Base-by-base conservation (phyloP, 2,113 vertebrate genomes). In the Cephalopholis sonnerati region DNA sequence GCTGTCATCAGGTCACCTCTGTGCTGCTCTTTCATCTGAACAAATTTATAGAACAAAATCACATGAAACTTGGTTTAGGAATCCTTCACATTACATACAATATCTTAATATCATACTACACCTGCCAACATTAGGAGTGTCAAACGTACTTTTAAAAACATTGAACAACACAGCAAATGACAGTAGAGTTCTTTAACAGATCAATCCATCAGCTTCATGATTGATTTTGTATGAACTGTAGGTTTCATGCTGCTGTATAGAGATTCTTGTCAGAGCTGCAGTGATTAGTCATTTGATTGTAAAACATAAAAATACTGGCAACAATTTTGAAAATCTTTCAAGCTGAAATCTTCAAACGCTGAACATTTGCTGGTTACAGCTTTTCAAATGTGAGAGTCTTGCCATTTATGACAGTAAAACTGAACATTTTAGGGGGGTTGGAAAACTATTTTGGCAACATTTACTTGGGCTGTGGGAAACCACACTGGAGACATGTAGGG, bases 1-100 rank as follows among this genome's bases (percentile, higher is more conserved):
- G 98, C 92, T 66, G 97, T 98, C 96, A 98, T 99, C 41, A 96
- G 93, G 82, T 99, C 97, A 1, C 96, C 97, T 4, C 97, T 92
- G 92, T 99, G 98, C 91, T 97, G 97, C 64, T 99, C 97, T 82
- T 98, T 97, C 74, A 91, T 90, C 74, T 95, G 82, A 39, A 81
- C 20, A 27, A 48, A 75, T 17, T 0, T 1, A 66, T 73, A 11
- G 2, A 36, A 65, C 41, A 90, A 48, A 55, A 27, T 13, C n/a
- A 54, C 5, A 46, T 44, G 22, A 66, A 29, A 57, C 7, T 5
- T 24, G 3, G 2, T 54, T 59, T 12, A 39, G n/a, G n/a, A 0
- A 57, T 25, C 22, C 59, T 48, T 72, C 4, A 41, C 39, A 39
- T 61, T 48, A 20, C 3, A n/a, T 29, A 44, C 15, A 27, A 11